These are phyloP conservation scores for Mola mola DNA, from an alignment of 2,113 vertebrate species.

Conservation along the genomic window DNA sequence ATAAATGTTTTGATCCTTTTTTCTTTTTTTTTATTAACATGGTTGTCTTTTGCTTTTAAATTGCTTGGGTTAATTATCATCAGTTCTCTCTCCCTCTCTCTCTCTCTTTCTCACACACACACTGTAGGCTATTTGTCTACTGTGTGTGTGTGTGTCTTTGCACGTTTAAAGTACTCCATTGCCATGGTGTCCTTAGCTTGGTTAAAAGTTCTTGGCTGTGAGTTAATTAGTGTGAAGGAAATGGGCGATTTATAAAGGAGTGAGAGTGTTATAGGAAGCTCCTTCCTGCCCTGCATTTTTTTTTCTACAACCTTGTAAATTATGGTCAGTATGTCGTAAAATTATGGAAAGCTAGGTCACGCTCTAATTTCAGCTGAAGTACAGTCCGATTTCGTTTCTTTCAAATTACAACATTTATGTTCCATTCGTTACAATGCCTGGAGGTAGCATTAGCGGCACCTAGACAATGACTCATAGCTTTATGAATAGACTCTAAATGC, in stretches of 20 bases:
- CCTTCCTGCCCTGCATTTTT: constrained; percentile 42
- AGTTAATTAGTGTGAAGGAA: constrained; percentile 82
- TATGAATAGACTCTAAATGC: constrained; percentile 31
- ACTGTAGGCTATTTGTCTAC: too few species aligned
- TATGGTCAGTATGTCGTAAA: constrained; percentile 9
- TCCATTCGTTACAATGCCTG: constrained; percentile 25
- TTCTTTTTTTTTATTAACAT: constrained; percentile 35
- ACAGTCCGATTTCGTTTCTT: neutral
- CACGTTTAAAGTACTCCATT: constrained; percentile 46
- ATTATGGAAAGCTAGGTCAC: neutral
- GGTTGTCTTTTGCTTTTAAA: constrained; percentile 56
- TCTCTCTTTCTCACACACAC: neutral
- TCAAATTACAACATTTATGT: constrained; percentile 8
- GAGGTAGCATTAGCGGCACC: constrained; percentile 43
- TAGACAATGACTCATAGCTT: constrained; percentile 45
- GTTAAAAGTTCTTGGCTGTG: constrained; percentile 77
- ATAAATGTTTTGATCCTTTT: constrained; percentile 15
- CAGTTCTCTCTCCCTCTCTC: neutral
- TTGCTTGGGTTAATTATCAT: constrained; percentile 58
- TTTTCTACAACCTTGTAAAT: constrained; percentile 8
- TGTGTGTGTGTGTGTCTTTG: constrained; percentile 33
- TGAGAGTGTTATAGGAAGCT: constrained; percentile 62
- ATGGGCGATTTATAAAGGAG: constrained; percentile 73
- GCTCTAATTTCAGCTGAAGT: constrained; percentile 10
- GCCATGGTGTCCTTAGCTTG: constrained; percentile 70